Evolutionary conservation across 2,888 invertebrate species (phyloP), one percentile per base, ranked within the genome.

Genomic region (Xylophagus ater): DNA sequence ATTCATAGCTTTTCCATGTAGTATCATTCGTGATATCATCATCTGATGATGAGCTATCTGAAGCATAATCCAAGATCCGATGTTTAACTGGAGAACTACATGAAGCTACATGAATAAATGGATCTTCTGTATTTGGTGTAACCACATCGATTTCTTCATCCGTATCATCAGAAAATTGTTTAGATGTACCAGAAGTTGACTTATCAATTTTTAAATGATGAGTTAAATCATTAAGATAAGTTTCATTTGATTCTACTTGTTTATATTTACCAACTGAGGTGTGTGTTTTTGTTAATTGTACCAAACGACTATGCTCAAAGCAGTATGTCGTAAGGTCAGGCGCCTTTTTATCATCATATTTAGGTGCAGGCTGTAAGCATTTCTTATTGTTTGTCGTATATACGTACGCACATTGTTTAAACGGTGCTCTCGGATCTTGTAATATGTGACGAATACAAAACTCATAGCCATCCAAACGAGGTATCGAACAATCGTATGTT

Each of bases 401-500:
- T n/a, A n/a, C n/a, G n/a, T n/a, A n/a, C n/a, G n/a, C n/a, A n/a
- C n/a, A n/a, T n/a, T n/a, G n/a, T n/a, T n/a, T n/a, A n/a, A n/a
- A n/a, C n/a, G n/a, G n/a, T n/a, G n/a, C n/a, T n/a, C n/a, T n/a
- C n/a, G n/a, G n/a, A n/a, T n/a, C n/a, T n/a, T n/a, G n/a, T n/a
- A n/a, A n/a, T n/a, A n/a, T n/a, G n/a, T n/a, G n/a, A 3, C 79
- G 72, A 4, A 75, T 69, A 57, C 93, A 94, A 60, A 77, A 86
- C 43, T 75, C 73, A 46, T 80, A 79, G 0, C 81, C 81, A 7
- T 81, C 74, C 1, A 89, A 58, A 30, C 78, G 72, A 1, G 76
- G n/a, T n/a, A n/a, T n/a, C n/a, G n/a, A n/a, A n/a, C n/a, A n/a
- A n/a, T n/a, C n/a, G n/a, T n/a, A n/a, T 1, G 71, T 68, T 24